Base-by-base conservation (phyloP, 64 coral and sea anemone species). In the Hydrozoanthus tunicans region DNA sequence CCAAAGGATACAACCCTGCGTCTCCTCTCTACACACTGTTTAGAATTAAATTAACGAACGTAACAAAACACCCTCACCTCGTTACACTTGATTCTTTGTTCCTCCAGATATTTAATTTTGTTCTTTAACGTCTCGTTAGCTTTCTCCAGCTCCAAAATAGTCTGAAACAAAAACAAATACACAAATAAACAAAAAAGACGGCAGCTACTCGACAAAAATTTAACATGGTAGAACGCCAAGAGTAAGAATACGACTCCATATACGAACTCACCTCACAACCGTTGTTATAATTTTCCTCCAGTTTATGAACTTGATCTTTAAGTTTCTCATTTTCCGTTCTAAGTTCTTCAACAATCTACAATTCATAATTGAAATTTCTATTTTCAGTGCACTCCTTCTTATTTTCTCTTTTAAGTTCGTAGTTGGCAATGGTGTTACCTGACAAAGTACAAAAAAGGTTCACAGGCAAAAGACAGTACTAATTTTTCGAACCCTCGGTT, bases 261-360 rank as follows among this genome's bases (percentile, higher is more conserved):
- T 58, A 53, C 12, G 59, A 79, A n/a, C 77, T 56, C 25, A 79
- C 77, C 77, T 79, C 77, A 59, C 6, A 6, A 23, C 59, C 56
- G 8, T 79, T 59, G 77, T 58, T 56, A n/a, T 7, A 56, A 59
- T 79, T 79, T 6, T 24, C 77, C 55, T 79, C 77, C 20, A 58
- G 56, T 58, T 79, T 56, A 23, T 59, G 55, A 79, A 79, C 51
- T 4, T 79, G 77, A 7, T 79, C 25, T 79, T 20, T 59, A 79
- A 79, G 77, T 59, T 58, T 53, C 23, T 79, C 56, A 7, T 79
- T 79, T 79, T 79, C 77, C n/a, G 7, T 79, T 79, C 54, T 58
- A 5, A 79, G 23, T 8, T 79, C 56, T 43, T 43, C 32, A 43
- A 43, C 32, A 43, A 43, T 43, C 32, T 43, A 43, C 2, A 43